phyloP scores from a whole-genome alignment of 64 coral and sea anemone species.

The Acropora yongei region DNA sequence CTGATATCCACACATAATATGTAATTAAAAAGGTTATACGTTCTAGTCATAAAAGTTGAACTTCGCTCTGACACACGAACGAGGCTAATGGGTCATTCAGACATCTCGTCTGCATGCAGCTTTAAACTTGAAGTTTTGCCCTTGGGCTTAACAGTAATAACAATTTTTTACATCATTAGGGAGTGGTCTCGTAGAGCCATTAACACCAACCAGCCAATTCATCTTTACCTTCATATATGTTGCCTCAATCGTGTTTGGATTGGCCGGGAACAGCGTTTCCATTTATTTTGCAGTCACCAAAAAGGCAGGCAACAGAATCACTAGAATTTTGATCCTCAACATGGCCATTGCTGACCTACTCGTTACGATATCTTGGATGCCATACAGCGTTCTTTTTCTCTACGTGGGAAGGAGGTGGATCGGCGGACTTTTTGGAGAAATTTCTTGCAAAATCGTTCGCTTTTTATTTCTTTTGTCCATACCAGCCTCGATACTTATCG shows the following conservation, averaged over 20 bases:
- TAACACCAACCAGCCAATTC: neutral
- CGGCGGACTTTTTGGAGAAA: constrained; percentile 43
- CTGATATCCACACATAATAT: too few species aligned
- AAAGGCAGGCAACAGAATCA: constrained; percentile 35
- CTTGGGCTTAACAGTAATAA: too few species aligned
- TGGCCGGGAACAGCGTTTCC: constrained; percentile 58
- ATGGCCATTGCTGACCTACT: constrained; percentile 73
- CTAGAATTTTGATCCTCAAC: constrained; percentile 53
- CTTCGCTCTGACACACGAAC: too few species aligned
- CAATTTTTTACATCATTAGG: neutral
- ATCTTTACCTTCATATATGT: constrained; percentile 48
- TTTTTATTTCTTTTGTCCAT: constrained; percentile 51
- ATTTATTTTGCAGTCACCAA: constrained; percentile 37
- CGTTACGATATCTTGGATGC: constrained; percentile 38
- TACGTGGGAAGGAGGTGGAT: constrained; percentile 38
- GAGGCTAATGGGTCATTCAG: too few species aligned
- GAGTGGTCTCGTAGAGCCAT: neutral
- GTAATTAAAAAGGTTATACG: too few species aligned
- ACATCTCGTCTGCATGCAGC: too few species aligned
- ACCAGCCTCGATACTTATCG: constrained; percentile 50
- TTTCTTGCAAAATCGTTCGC: constrained; percentile 47
- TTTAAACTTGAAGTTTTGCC: too few species aligned
- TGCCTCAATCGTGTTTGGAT: constrained; percentile 36
- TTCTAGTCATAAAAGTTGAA: too few species aligned
- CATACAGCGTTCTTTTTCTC: constrained; percentile 10